Evolutionary conservation across 92 coral and sea anemone species (phyloP), one percentile per base, ranked within the genome.

Genomic region (Galaxea fascicularis): DNA sequence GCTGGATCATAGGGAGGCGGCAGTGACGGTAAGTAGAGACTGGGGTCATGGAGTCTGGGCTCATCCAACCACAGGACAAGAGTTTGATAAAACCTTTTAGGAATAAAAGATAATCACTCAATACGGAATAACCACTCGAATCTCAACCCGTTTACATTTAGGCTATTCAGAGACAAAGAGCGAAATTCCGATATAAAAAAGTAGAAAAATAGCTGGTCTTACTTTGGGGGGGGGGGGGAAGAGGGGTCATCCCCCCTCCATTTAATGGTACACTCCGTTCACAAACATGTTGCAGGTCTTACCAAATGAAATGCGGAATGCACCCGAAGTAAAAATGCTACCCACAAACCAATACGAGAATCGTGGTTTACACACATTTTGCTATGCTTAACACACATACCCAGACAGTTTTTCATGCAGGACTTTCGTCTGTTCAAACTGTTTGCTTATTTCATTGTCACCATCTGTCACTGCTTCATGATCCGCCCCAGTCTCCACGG

Each of bases 1-100:
- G 88, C 90, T 21, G 98, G 81, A 71, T 96, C 97, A 66, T 96
- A 96, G 0, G 92, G 95, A 46, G 94, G 93, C 10, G 99, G 99
- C n/a, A 96, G 93, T 45, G 98, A 90, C 35, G 94, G 97, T 45
- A 96, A 65, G 75, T 86, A 96, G 28, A 96, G 90, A 28, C 82
- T 86, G 4, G 99, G 95, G 78, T 94, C 96, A 79, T 96, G 99
- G 15, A 96, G 90, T 4, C 99, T 95, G 58, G 99, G 95, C 80
- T 96, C 99, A 74, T 96, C 99, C 56, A 96, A 71, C 99, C 99
- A 96, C 70, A 96, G 89, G 4, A 92, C 93, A 68, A 96, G 90
- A 10, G 98, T 95, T 80, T 96, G 97, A 65, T 89, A 96, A 67
- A 89, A 96, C 85, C 99, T 96, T 59, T 59, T 58, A 24, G 8